A percentile compares a stretch with the other conserved stretches of the same genome.
Conservation (phyloP, 2,113 vertebrate species). For the Emydocephalus ijimae region DNA sequence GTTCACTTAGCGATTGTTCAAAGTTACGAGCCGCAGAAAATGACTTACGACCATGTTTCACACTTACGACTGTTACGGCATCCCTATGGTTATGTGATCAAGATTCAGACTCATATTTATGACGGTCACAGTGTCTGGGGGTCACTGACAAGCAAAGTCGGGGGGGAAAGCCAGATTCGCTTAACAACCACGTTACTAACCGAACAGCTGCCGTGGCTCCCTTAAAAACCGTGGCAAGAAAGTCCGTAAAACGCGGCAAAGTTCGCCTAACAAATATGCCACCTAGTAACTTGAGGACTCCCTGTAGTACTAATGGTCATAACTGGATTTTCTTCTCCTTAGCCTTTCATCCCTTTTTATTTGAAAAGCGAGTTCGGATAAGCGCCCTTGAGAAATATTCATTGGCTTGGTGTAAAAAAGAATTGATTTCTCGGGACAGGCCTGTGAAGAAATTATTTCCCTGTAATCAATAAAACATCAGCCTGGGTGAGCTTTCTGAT, state of each 20-base stretch:
- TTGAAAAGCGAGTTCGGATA: not conserved
- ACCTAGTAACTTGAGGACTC: not conserved
- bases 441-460: not conserved
- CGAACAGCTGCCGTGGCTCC: not conserved
- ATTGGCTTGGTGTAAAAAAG: not conserved
- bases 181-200: not conserved
- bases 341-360: not conserved
- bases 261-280: not conserved
- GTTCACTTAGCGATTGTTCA: not conserved
- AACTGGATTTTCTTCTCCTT: not conserved
- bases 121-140: not conserved
- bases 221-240: not conserved
- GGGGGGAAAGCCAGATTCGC: not conserved
- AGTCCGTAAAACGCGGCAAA: not conserved
- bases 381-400: not conserved
- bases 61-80: not conserved
- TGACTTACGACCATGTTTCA: too few species aligned
- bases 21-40: not conserved
- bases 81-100: too few species aligned
- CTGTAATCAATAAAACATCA: not conserved
- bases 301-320: not conserved
- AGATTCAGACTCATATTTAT: not conserved
- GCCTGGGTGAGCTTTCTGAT: not conserved
- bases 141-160: not conserved
- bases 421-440: not conserved